Evolutionary conservation across 2,888 invertebrate genomes (phyloP), one percentile per base, ranked within the genome.

Genomic region (Brachyopa scutellaris): DNA sequence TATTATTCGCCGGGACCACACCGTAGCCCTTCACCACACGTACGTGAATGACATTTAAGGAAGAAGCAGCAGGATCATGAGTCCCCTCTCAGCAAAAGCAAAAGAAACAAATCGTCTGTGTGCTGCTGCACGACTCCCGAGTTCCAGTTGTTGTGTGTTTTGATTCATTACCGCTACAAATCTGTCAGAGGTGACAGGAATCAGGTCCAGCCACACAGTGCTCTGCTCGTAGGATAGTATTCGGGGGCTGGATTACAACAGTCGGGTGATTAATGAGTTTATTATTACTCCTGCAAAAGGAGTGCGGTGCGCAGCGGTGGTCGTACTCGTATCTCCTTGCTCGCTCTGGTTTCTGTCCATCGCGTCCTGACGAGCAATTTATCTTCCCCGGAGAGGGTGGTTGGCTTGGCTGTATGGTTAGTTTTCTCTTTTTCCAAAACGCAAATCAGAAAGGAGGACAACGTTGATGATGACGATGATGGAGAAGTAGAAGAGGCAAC

Each of bases 131-230:
- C 31, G 38, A 45, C 21, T 78, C 42, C 38, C 21, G 47, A 51
- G 55, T 55, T 70, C 51, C 51, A 67, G 61, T n/a, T n/a, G n/a
- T n/a, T 67, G 69, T 82, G 66, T 82, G 82, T 72, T 82, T 82
- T 82, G 82, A 82, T 82, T 72, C 82, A 82, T 82, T 47, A 53
- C 59, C 82, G 77, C 82, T 82, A 82, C 82, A 77, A 82, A 82
- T 82, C 82, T 77, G 82, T 82, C 82, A 82, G 77, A 55, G 66
- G 72, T 82, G 82, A 82, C 82, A 77, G 82, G 72, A 82, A 82
- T 82, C 82, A 82, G 77, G 82, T 82, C 82, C 82, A 82, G 64
- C 45, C 59, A 82, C 64, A 77, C 70, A 55, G 77, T 64, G 72
- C 38, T n/a, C n/a, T n/a, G 69, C 9, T 61, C 33, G 11, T 21